Evolutionary conservation across 2,797 vertebrate species (phyloP), one percentile per base, ranked within the genome.

Genomic region (Squalus acanthias): DNA sequence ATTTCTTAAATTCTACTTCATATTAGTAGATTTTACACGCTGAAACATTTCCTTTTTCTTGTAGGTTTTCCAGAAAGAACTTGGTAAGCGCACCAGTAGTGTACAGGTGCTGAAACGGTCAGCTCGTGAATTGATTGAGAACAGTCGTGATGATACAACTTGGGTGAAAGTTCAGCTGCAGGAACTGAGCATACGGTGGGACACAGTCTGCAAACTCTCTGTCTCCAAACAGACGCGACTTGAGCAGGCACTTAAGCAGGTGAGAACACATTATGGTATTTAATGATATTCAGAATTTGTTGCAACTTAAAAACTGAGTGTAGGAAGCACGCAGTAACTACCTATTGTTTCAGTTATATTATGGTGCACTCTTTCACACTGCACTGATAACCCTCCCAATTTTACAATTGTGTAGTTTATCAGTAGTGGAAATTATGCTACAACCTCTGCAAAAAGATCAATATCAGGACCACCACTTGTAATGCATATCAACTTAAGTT

Each of bases 161-260:
- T 99, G 99, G 99, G 99, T 99, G 96, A 99, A 99, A 97, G 99
- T 99, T 96, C 99, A 99, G 97, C 98, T 99, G 33, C 99, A 99
- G 97, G 99, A 99, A 97, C 98, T 99, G 76, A 99, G 99, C 97
- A 99, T 98, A 97, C 99, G 99, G 96, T 99, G 99, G 99, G 99
- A 99, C 50, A 99, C 98, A 0, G 99, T 99, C 96, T 99, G 99
- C 53, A 99, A 99, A 53, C 98, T 99, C 96, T 99, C 99, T 0
- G 99, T 99, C 97, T 98, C 98, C 96, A 99, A 99, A 96, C 99
- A 99, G 96, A 99, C 98, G 65, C 98, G 99, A 95, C 98, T 99
- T 63, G 99, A 99, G 87, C 98, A 98, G 97, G 99, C 99, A 8
- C 97, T 99, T 96, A 99, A 99, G 97, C 99, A 99, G 99, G 99